Base-by-base conservation (phyloP, 2,797 vertebrate species). In the Acestrorhynchus altus region DNA sequence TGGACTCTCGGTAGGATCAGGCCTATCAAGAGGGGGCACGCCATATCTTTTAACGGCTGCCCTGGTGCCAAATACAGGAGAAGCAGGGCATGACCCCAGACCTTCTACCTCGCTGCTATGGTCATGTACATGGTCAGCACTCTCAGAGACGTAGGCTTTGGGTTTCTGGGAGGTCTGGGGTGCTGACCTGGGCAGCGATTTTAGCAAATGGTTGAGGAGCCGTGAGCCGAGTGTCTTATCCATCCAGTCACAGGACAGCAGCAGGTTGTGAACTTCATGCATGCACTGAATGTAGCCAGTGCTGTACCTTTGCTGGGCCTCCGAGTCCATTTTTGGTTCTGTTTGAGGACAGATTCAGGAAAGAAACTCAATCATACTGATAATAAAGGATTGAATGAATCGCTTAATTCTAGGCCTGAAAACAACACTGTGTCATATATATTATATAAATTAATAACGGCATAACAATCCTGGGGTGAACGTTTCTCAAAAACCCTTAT, bases 261-360 rank as follows among this genome's bases (percentile, higher is more conserved):
- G 94, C 84, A 96, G 93, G 86, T 94, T 96, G 89, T 96, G 95
- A 71, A 97, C 94, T 87, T 96, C 94, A 0, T 96, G 95, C 94
- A 97, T 95, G 86, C 95, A 96, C 90, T 96, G 95, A 76, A 97
- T 96, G 88, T 97, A 97, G 4, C 96, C 95, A 0, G 94, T 96
- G 90, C 95, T 96, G 92, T 94, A 97, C 13, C 93, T 91, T 89
- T 96, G 95, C 86, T 96, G 95, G 26, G 94, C 92, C 80, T 96
- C 95, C 74, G 94, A 83, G 4, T 94, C 92, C 76, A 91, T 60
- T 16, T 90, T 87, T 46, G 91, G 87, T 64, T 96, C 95, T 39
- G 93, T 76, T 87, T 16, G 9, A 26, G 35, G 16, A 63, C 22
- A 18, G 9, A 31, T 44, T 57, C 22, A 59, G 54, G 11, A 52